phyloP scores from a whole-genome alignment of 1,140 invertebrate species.

The Papilio aristodemus region DNA sequence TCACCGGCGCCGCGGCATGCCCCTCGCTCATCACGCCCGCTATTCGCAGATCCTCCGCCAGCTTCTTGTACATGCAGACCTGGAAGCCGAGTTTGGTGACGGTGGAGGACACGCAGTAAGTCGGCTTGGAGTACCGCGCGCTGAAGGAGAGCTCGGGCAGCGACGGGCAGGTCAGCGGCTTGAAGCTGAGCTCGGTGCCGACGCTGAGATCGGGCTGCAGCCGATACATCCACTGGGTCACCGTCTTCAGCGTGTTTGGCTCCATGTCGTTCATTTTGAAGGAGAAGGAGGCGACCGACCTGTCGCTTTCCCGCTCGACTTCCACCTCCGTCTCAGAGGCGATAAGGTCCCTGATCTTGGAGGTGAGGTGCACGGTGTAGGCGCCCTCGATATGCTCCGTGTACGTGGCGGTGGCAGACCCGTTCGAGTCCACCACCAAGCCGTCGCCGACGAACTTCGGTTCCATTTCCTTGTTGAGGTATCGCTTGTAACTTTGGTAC shows the following conservation, averaged over 20 bases:
- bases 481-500: slow-evolving; percentile 56
- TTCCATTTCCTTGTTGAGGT: slow-evolving; percentile 66
- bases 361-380: slow-evolving; percentile 58
- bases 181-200: slow-evolving; percentile 51
- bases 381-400: slow-evolving; percentile 55
- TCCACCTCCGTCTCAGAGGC: slow-evolving; percentile 67
- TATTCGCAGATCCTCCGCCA: slow-evolving; percentile 59
- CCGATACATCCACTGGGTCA: slow-evolving; percentile 67
- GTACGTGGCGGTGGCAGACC: slow-evolving; percentile 66
- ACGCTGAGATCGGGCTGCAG: slow-evolving; percentile 53
- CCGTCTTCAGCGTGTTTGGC: slow-evolving; percentile 54
- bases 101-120: slow-evolving; percentile 60
- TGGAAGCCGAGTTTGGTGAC: slow-evolving; percentile 60
- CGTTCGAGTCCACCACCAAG: slow-evolving; percentile 58
- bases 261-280: slow-evolving; percentile 63
- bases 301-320: slow-evolving; percentile 55
- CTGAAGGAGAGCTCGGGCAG: slow-evolving; percentile 57
- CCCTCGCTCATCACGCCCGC: slow-evolving; percentile 61
- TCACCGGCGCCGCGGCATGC: slow-evolving; percentile 41
- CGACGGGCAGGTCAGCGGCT: slow-evolving; percentile 47
- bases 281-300: slow-evolving; percentile 55
- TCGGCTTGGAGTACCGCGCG: slow-evolving; percentile 55
- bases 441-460: slow-evolving; percentile 57
- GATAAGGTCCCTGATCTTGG: slow-evolving; percentile 64
- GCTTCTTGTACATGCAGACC: slow-evolving; percentile 64